phyloP scores from a whole-genome alignment of 2,888 invertebrate species.

The Oegoconia quadripuncta region DNA sequence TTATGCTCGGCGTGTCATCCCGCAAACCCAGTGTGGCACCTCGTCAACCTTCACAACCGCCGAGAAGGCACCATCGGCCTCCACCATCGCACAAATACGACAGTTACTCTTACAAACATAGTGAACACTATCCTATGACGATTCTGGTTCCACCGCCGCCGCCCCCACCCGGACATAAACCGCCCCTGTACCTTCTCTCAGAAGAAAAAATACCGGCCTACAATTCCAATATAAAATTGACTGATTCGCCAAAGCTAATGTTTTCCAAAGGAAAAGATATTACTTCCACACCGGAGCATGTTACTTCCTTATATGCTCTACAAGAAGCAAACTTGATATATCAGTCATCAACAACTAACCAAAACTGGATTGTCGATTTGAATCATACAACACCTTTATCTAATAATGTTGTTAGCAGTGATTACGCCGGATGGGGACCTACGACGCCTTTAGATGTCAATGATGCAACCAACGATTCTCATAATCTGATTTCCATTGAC shows the following conservation, averaged over 20 bases:
- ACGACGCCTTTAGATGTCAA: slow-evolving; percentile 59
- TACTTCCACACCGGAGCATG: slow-evolving; percentile 34
- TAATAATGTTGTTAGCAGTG: slow-evolving; percentile 57
- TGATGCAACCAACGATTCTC: slow-evolving; percentile 50
- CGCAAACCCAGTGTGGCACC: slow-evolving; percentile 81
- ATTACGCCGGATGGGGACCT: slow-evolving; percentile 73
- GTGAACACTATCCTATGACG: slow-evolving; percentile 81
- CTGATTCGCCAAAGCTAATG: slow-evolving; percentile 32
- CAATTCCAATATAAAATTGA: slow-evolving; percentile 31
- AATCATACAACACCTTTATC: slow-evolving; percentile 47
- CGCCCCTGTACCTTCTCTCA: slow-evolving; percentile 47
- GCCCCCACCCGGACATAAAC: slow-evolving; percentile 65
- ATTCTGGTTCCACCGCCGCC: slow-evolving; percentile 85
- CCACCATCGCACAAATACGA: slow-evolving; percentile 59
- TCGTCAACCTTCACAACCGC: slow-evolving; percentile 50
- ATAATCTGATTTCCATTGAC: slow-evolving; percentile 59
- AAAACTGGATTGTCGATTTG: slow-evolving; percentile 60
- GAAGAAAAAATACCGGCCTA: slow-evolving; percentile 40
- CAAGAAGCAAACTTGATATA: slow-evolving; percentile 83
- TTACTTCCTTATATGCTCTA: slow-evolving; percentile 69
- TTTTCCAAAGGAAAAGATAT: no score
- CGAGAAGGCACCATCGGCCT: slow-evolving; percentile 39
- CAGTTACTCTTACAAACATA: slow-evolving; percentile 71
- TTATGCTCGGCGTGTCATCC: slow-evolving; percentile 84
- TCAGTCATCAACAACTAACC: slow-evolving; percentile 78